These are phyloP conservation scores for Drosophila borborema DNA, from an alignment of 2,888 invertebrate species.

Conservation along the genomic window DNA sequence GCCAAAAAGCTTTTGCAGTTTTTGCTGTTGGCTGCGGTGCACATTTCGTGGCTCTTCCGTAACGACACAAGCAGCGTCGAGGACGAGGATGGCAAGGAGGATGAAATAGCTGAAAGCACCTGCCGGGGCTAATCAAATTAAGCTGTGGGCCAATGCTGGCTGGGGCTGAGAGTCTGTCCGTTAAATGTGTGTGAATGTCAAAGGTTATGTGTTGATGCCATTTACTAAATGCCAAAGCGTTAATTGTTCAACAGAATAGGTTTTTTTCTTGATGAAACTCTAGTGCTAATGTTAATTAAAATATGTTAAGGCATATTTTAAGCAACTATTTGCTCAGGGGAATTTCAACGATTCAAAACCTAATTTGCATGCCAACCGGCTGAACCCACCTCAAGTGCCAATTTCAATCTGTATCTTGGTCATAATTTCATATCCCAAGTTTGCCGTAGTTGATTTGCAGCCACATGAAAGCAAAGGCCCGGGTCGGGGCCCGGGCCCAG, in stretches of 20 bases:
- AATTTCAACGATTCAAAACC: too few species aligned
- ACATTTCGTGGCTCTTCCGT: conserved; percentile 58
- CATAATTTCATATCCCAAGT: conserved; percentile 26
- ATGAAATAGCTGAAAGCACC: neutral
- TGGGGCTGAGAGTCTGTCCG: neutral
- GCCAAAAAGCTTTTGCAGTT: conserved; percentile 38
- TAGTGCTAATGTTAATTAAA: neutral
- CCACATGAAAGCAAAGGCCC: conserved; percentile 10
- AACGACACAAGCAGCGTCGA: neutral
- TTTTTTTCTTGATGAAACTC: neutral
- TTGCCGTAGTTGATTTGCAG: conserved; percentile 33
- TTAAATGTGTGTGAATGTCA: conserved; percentile 1
- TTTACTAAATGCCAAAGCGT: neutral
- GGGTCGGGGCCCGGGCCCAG: neutral
- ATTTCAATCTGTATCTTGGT: conserved; percentile 2
- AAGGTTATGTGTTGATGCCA: neutral
- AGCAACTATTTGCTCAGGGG: neutral
- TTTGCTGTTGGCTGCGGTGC: conserved; percentile 27
- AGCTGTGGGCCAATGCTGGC: neutral
- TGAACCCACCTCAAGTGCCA: neutral
- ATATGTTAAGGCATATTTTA: neutral
- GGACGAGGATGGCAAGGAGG: neutral
- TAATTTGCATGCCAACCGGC: neutral
- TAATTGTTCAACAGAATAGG: neutral
- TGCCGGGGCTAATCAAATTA: conserved; percentile 2